phyloP scores from a whole-genome alignment of 2,797 vertebrate species.

The Gobio occitaniae region DNA sequence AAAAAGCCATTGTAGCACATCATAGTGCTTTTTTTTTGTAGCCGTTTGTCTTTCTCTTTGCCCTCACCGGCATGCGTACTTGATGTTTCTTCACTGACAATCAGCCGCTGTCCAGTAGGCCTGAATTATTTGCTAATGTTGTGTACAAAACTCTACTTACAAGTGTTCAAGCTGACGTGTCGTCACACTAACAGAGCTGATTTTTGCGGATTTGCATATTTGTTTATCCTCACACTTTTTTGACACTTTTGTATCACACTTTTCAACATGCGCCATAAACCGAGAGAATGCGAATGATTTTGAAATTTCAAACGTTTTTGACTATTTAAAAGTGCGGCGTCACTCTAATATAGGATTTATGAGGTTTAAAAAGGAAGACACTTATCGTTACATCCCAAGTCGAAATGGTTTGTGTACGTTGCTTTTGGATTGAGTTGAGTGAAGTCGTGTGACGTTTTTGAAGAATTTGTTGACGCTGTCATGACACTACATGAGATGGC shows the following conservation, averaged over 20 bases:
- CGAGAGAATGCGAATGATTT: neutral
- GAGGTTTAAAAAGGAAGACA: conserved; percentile 24
- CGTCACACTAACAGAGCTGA: conserved; percentile 2
- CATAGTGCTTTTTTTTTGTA: conserved; percentile 23
- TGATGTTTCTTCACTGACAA: conserved; percentile 48
- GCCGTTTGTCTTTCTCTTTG: conserved; percentile 5
- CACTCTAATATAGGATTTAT: conserved; percentile 25
- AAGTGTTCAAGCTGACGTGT: neutral
- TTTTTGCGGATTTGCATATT: conserved; percentile 17
- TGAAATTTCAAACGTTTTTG: neutral
- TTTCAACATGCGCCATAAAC: conserved; percentile 17
- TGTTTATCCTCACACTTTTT: conserved; percentile 4
- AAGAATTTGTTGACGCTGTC: neutral
- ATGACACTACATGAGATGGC: neutral
- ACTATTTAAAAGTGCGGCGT: conserved; percentile 33
- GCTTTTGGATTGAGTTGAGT: conserved; percentile 21
- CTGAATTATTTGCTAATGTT: conserved; percentile 33
- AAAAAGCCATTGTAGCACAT: conserved; percentile 52
- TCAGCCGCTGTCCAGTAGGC: conserved; percentile 47
- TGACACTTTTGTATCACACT: conserved; percentile 35
- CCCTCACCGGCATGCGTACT: conserved; percentile 12
- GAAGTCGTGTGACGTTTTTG: neutral
- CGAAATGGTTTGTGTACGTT: neutral
- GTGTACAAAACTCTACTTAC: conserved; percentile 4
- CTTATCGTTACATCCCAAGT: neutral